Evolutionary conservation across 2,888 invertebrate species (phyloP).

Genomic region (Pyrrhia umbra): DNA sequence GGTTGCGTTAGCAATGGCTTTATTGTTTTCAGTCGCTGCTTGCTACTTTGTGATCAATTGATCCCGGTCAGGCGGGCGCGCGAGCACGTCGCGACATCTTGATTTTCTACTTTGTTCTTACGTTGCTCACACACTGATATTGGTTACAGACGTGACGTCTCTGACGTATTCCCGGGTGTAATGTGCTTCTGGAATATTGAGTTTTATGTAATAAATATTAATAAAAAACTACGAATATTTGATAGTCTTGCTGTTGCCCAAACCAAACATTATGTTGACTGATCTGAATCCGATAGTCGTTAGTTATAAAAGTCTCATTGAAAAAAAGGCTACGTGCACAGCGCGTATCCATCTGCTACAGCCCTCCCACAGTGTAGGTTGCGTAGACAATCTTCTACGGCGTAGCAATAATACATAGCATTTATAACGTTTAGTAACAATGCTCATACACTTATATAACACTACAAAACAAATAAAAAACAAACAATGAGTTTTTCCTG

Average conservation of each 20-base stretch:
- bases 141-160: conserved; percentile 37
- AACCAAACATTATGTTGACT: not conserved
- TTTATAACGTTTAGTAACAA: not conserved
- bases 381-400: conserved; percentile 10
- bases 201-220: not conserved
- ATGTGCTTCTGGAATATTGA: conserved; percentile 4
- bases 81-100: conserved; percentile 50
- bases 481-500: conserved; percentile 19
- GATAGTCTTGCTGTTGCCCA: not conserved
- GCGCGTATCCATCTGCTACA: conserved; percentile 9
- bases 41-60: conserved; percentile 72
- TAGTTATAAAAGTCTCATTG: not conserved
- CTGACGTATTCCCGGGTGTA: conserved; percentile 8
- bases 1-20: conserved; percentile 54
- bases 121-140: conserved; percentile 18
- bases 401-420: conserved; percentile 6
- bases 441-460: not conserved
- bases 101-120: conserved; percentile 51
- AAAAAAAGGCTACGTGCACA: not conserved
- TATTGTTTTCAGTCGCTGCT: conserved; percentile 59
- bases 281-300: not conserved
- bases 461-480: conserved; percentile 30
- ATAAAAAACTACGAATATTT: not conserved
- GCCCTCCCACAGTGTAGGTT: conserved; percentile 4
- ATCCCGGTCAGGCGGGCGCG: conserved; percentile 52